phyloP scores from a whole-genome alignment of 2,113 vertebrate species.

The Eolophus roseicapilla region DNA sequence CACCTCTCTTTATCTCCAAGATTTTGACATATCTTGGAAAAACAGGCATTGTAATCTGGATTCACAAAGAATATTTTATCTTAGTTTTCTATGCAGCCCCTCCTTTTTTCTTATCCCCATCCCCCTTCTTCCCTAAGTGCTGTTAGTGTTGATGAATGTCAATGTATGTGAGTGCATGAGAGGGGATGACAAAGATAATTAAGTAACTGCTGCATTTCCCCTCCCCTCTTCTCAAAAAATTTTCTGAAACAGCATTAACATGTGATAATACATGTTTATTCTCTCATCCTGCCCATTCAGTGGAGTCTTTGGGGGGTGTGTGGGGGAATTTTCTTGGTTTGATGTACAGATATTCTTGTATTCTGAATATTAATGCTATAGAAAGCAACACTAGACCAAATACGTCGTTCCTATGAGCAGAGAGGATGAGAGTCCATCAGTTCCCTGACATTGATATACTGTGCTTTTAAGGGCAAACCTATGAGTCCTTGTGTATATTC shows the following conservation, averaged over 20 bases:
- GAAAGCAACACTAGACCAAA: background rate
- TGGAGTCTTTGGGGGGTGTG: background rate
- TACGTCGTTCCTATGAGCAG: background rate
- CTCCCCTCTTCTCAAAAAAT: background rate
- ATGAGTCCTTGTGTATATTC: background rate
- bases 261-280: background rate
- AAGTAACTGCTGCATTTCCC: background rate
- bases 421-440: accelerated
- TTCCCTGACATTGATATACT: background rate
- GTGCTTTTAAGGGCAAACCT: background rate
- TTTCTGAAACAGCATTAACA: background rate
- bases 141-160: background rate
- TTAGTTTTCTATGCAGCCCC: background rate
- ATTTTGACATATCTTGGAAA: background rate
- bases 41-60: background rate
- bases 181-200: background rate
- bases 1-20: background rate
- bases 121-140: background rate
- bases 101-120: background rate
- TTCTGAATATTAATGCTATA: background rate
- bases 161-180: background rate
- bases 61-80: background rate
- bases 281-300: background rate
- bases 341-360: background rate
- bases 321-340: background rate